Base-by-base conservation (phyloP, 2,113 vertebrate genomes). In the Rhynchomys soricoides region DNA sequence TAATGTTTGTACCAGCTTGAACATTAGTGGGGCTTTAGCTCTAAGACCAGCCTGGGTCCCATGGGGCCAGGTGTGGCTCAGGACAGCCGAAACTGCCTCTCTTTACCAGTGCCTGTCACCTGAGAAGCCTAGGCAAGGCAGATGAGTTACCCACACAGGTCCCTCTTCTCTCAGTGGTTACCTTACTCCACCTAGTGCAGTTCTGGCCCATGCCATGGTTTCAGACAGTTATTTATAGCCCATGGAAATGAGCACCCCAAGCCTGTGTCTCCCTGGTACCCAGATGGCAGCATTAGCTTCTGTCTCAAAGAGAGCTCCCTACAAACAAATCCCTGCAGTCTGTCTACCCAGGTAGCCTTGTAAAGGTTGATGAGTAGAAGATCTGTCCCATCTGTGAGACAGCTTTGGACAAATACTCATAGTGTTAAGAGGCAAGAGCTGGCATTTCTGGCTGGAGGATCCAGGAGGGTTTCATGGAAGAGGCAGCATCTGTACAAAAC, bases 71-170 rank as follows among this genome's bases (percentile, higher is more conserved):
- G 48, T 52, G 40, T 59, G 31, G 37, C 89, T 81, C 2, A 24
- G 21, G 62, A 59, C 85, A 83, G 74, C 59, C 43, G 82, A 85
- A 77, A 0, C 2, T 64, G 68, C 7, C 92, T 91, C 9, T 75
- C 26, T 86, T 86, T 97, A 37, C 71, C 24, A n/a, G 52, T 70
- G 59, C 87, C 73, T 93, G 62, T 97, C 98, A 89, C 90, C 43
- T 22, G 87, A 96, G 97, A 98, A 94, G 90, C 97, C 97, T 83
- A 73, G 48, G 50, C 86, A 66, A 83, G 50, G 4, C 68, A 91
- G 94, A 92, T 96, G 57, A 97, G 97, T 98, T 98, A 97, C 96
- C 97, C 92, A 97, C 95, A 94, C 70, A 92, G 95, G 93, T 81
- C 82, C 79, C 78, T 74, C 78, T 43, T 74, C 85, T 91, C 55